Evolutionary conservation across 1,140 invertebrate species (phyloP).

Genomic region (Lepidurus arcticus): DNA sequence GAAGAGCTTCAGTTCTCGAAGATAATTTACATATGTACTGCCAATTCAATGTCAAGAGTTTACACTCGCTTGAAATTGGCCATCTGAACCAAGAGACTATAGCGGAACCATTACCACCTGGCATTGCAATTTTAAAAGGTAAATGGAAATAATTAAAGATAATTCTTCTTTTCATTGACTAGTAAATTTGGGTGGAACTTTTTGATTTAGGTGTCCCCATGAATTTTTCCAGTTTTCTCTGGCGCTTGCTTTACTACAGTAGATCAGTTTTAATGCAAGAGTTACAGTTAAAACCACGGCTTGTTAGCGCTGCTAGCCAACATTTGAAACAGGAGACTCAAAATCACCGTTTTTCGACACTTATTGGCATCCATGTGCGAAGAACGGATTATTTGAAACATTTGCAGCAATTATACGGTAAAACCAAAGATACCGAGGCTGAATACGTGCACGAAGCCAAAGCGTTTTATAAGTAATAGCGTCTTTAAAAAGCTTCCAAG

Average conservation of each 20-base stretch:
- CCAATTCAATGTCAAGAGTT: neutral
- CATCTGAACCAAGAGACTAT: neutral
- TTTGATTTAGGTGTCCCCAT: neutral
- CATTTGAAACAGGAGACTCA: neutral
- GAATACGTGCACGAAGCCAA: neutral
- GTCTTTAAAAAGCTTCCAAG: neutral
- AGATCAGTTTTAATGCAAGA: neutral
- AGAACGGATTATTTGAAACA: neutral
- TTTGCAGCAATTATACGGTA: neutral
- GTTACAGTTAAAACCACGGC: neutral
- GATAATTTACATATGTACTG: neutral
- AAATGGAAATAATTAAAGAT: neutral
- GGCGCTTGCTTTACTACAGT: neutral
- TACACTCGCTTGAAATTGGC: neutral
- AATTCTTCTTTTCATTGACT: neutral
- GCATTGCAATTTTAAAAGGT: neutral
- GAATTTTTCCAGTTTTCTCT: neutral
- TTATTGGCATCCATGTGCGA: neutral
- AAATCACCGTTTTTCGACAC: neutral
- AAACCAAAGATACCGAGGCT: slow-evolving; percentile 11
- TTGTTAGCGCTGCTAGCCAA: neutral
- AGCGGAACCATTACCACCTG: neutral
- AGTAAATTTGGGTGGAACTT: neutral
- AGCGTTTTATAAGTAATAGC: neutral
- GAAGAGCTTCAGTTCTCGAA: neutral